These are phyloP conservation scores for Oncorhynchus masou DNA, from an alignment of 2,113 vertebrate species.

Conservation along the genomic window DNA sequence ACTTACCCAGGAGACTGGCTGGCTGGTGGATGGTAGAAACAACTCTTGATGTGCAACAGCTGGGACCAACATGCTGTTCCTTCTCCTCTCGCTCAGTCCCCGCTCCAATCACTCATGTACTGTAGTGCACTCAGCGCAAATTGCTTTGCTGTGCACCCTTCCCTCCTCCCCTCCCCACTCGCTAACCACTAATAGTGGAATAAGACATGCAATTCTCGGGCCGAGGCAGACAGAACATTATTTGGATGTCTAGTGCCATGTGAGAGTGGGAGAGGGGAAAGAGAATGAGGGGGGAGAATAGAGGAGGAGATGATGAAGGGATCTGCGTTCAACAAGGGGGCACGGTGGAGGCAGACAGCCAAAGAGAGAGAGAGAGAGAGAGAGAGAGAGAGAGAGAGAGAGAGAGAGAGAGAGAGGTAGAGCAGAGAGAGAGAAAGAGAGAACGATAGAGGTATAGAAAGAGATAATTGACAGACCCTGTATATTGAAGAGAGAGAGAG, in stretches of 20 bases:
- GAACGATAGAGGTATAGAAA: no score
- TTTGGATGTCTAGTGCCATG: constrained; percentile 1
- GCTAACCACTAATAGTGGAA: not conserved
- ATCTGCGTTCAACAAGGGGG: not conserved
- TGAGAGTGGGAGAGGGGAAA: constrained; percentile 1
- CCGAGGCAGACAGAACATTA: not conserved
- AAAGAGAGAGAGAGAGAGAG: not conserved
- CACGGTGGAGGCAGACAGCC: constrained; percentile 15
- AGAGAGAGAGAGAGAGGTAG: constrained; percentile 23
- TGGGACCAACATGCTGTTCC: not conserved
- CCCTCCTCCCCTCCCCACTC: constrained; percentile 19
- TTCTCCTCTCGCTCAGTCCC: constrained; percentile 16
- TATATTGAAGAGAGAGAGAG: no score
- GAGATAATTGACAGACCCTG: no score
- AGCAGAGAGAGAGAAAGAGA: not conserved
- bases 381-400: no score
- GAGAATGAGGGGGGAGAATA: constrained; percentile 42
- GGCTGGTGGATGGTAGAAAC: constrained; percentile 19
- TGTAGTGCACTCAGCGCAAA: constrained; percentile 39
- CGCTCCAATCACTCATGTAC: constrained; percentile 28
- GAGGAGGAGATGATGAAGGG: not conserved
- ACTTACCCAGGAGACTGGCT: constrained; percentile 36
- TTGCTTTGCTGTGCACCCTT: constrained; percentile 9
- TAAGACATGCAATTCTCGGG: not conserved
- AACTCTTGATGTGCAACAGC: not conserved